Conservation (phyloP, 2,113 vertebrate species). For the Petroica traversi region DNA sequence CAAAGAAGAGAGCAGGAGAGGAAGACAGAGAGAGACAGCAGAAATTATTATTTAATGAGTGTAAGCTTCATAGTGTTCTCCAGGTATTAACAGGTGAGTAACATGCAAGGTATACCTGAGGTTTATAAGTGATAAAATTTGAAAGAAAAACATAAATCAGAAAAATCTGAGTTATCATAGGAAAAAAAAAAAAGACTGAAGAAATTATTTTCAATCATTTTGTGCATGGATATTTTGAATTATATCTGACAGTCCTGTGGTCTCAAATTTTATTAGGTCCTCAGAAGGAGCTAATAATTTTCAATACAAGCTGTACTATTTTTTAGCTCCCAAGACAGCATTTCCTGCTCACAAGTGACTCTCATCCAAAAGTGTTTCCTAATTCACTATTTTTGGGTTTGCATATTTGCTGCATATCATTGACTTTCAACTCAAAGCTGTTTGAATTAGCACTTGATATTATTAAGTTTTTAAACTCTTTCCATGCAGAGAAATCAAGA, state of each 20-base stretch:
- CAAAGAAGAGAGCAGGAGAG: background rate
- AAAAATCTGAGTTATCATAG: background rate
- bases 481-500: background rate
- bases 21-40: background rate
- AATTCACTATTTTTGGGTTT: background rate
- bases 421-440: conserved; percentile 41
- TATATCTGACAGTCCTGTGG: background rate
- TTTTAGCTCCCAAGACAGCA: background rate
- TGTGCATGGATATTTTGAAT: background rate
- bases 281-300: background rate
- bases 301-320: background rate
- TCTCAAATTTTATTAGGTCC: background rate
- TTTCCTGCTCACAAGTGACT: conserved; percentile 42
- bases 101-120: background rate
- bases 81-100: background rate
- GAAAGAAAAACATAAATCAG: background rate
- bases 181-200: background rate
- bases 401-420: background rate
- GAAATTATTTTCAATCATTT: background rate
- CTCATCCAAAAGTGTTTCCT: conserved; percentile 28
- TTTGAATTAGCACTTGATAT: conserved; percentile 15
- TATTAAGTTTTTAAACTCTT: background rate
- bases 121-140: background rate
- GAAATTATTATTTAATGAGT: background rate
- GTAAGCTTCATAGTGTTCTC: background rate